Conservation (phyloP, 2,113 vertebrate species). For the Nannospalax galili region DNA sequence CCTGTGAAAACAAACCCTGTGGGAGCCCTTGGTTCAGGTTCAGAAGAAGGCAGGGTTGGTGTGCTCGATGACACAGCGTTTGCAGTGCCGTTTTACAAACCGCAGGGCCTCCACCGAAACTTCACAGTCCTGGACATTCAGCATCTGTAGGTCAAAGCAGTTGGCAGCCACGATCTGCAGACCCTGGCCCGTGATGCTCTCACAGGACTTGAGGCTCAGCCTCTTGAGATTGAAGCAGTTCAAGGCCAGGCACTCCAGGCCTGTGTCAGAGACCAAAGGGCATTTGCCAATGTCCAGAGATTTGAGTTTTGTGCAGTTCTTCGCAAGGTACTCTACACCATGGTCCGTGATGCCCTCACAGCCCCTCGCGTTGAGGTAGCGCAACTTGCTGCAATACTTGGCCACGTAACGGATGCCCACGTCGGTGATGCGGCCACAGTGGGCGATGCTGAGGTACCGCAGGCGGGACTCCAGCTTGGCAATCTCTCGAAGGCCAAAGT, state of each 20-base stretch:
- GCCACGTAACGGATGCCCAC: conserved; percentile 97
- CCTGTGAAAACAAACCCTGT: not conserved
- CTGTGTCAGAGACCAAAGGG: conserved; percentile 95
- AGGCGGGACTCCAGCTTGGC: conserved; percentile 96
- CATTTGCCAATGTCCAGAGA: conserved; percentile 98
- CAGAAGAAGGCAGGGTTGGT: conserved; percentile 98
- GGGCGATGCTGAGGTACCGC: conserved; percentile 97
- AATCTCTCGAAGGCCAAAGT: conserved; percentile 96
- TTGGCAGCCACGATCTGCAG: conserved; percentile 95
- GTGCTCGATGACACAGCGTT: conserved; percentile 97
- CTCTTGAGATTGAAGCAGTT: conserved; percentile 96
- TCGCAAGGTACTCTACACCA: conserved; percentile 95
- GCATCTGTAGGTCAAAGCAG: conserved; percentile 97
- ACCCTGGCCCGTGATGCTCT: conserved; percentile 95
- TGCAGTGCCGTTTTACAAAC: conserved; percentile 95
- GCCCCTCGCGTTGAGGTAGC: conserved; percentile 98
- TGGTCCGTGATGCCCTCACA: conserved; percentile 99
- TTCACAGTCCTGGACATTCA: conserved; percentile 98
- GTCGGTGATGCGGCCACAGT: conserved; percentile 97
- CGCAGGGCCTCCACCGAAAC: conserved; percentile 95
- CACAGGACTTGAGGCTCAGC: conserved; percentile 95
- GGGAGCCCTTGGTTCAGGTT: conserved; percentile 85
- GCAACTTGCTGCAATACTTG: conserved; percentile 97
- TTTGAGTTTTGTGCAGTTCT: conserved; percentile 96
- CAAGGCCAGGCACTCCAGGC: conserved; percentile 95